Base-by-base conservation (phyloP, 2,797 vertebrate species). In the Babyrousa celebensis region DNA sequence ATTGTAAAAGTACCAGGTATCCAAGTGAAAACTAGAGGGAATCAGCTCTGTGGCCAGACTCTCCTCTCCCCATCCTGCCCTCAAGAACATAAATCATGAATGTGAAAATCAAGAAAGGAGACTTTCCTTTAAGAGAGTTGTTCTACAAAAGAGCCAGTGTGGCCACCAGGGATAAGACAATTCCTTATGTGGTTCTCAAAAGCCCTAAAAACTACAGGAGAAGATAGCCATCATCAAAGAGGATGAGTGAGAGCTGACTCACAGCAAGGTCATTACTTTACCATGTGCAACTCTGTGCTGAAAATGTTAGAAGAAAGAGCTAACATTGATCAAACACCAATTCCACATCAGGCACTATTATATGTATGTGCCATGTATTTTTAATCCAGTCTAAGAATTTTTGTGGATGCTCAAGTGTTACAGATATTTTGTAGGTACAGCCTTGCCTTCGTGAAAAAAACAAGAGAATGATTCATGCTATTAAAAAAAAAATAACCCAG, bases 381-480 rank as follows among this genome's bases (percentile, higher is more conserved):
- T 79, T 36, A 54, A 89, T 65, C 32, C 17, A 40, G 23, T 72
- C 65, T 71, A 88, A 93, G 48, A 74, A 6, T 71, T 89, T 83
- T 62, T 94, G 62, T 72, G 32, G 29, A 10, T 85, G 43, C n/a
- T 89, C 18, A 48, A 93, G 93, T 77, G 65, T 89, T 88, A 85
- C 85, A 75, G 43, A 25, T 16, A 60, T 86, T 75, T 89, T 87
- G 89, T 70, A 52, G 16, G 52, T 29, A 58, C 5, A 71, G 70
- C 29, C 54, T 58, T 89, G 65, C 29, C n/a, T 84, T 80, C 60
- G 75, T 89, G n/a, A 65, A 89, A 91, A 95, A 84, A 48, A 92
- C 5, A 91, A 70, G 82, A 80, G 68, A 78, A 85, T 16, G 20
- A 92, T 72, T 92, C 20, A 58, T 21, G 23, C 29, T 54, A 27